Evolutionary conservation across 37 sponge, comb jelly and placozoan species (phyloP).

Genomic region (Cliona cf. orientalis): DNA sequence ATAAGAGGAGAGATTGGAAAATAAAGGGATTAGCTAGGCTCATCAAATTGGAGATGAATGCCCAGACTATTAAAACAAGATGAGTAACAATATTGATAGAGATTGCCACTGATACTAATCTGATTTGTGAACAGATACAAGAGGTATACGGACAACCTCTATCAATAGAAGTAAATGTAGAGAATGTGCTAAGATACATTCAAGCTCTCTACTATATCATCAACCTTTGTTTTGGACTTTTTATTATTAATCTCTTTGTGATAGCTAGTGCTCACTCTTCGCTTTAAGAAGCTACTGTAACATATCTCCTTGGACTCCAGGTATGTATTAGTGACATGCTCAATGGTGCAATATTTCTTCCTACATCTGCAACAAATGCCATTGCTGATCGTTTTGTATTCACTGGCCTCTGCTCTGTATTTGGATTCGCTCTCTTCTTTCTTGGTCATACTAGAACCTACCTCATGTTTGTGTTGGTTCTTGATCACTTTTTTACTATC

Average conservation of each 20-base stretch:
- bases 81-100: too few relatives aligned
- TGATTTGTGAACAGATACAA: too few relatives aligned
- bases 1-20: too few relatives aligned
- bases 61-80: too few relatives aligned
- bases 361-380: not conserved
- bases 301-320: not conserved
- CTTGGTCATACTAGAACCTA: not conserved
- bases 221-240: not conserved
- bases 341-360: not conserved
- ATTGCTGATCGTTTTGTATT: not conserved
- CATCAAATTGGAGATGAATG: too few relatives aligned
- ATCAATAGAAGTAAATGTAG: not conserved
- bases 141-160: not conserved
- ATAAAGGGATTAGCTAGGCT: too few relatives aligned
- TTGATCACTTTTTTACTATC: not conserved
- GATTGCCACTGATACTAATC: too few relatives aligned
- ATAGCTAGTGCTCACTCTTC: not conserved
- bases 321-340: not conserved
- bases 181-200: not conserved
- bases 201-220: not conserved
- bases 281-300: not conserved
- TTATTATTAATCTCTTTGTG: not conserved
- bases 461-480: not conserved
- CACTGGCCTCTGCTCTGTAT: not conserved
- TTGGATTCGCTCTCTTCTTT: not conserved